Conservation (phyloP, 2,113 vertebrate species). For the Suncus etruscus region DNA sequence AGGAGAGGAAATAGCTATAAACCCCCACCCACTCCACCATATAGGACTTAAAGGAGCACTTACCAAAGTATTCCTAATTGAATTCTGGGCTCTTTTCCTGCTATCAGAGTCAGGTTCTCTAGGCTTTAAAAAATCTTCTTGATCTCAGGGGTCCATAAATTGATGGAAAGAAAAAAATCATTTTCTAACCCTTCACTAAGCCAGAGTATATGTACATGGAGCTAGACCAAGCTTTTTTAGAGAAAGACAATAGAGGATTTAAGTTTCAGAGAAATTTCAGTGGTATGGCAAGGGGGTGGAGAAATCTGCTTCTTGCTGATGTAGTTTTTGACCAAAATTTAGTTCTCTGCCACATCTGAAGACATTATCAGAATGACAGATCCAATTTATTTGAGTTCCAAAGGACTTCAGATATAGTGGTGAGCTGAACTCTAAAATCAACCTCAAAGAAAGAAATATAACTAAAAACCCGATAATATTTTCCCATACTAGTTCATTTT, state of each 20-base stretch:
- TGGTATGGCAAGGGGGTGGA: neutral
- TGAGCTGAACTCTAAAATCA: slow-evolving; percentile 41
- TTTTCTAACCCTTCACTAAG: slow-evolving; percentile 1
- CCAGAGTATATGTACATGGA: slow-evolving; percentile 24
- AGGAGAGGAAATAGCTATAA: neutral
- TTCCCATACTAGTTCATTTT: too few species aligned
- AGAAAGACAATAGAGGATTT: slow-evolving; percentile 31
- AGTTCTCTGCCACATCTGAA: slow-evolving; percentile 31
- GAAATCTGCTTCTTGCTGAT: slow-evolving; percentile 26
- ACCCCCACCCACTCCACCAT: neutral
- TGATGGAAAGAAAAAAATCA: slow-evolving; percentile 22
- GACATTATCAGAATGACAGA: slow-evolving; percentile 39
- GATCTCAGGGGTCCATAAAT: neutral
- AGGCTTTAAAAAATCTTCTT: slow-evolving; percentile 42
- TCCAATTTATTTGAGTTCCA: slow-evolving; percentile 26
- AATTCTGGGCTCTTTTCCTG: neutral
- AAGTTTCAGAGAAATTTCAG: slow-evolving; percentile 36
- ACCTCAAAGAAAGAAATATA: slow-evolving; percentile 32
- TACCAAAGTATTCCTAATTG: neutral
- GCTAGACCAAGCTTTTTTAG: slow-evolving; percentile 26
- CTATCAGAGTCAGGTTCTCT: neutral
- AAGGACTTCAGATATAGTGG: neutral
- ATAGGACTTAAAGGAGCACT: neutral
- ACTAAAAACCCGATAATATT: neutral
- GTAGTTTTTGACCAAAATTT: slow-evolving; percentile 40